A percentile compares a stretch with the other conserved stretches of the same genome.
Evolutionary conservation across 2,888 invertebrate genomes (phyloP).

Genomic region (Ectobius pallidus): DNA sequence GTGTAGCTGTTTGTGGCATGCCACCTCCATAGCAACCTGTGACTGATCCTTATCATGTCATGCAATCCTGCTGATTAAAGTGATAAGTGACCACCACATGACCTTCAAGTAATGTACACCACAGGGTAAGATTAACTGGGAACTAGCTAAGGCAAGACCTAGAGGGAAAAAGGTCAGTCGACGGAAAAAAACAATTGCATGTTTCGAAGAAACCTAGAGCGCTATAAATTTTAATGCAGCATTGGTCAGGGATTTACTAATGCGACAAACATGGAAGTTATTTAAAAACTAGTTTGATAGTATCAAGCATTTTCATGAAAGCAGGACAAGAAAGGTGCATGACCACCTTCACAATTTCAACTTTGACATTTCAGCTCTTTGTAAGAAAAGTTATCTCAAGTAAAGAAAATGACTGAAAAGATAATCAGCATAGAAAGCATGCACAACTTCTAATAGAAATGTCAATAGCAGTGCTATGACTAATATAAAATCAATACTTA

Average conservation of each 20-base stretch:
- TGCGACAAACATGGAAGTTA: too few relatives aligned
- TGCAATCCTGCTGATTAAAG: constrained; percentile 7
- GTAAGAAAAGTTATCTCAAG: background rate
- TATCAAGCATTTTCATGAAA: background rate
- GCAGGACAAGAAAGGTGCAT: background rate
- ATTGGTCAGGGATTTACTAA: too few relatives aligned
- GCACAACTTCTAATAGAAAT: background rate
- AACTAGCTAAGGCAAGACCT: too few relatives aligned
- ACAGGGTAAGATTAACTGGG: too few relatives aligned
- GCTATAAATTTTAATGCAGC: too few relatives aligned
- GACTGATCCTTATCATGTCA: constrained; percentile 27
- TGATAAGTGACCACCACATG: background rate
- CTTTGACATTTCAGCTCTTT: background rate
- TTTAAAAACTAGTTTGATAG: background rate
- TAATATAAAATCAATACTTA: background rate
- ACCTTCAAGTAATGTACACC: constrained; percentile 3
- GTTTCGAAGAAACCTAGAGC: too few relatives aligned
- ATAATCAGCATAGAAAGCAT: background rate
- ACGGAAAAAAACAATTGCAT: too few relatives aligned
- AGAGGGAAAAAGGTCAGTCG: too few relatives aligned
- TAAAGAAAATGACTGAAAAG: background rate
- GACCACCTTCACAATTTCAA: background rate
- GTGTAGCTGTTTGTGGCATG: constrained; percentile 6
- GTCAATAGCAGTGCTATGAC: background rate
- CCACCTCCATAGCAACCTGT: constrained; percentile 16